These are phyloP conservation scores for Agriotes lineatus DNA, from an alignment of 2,888 invertebrate species.

Conservation along the genomic window DNA sequence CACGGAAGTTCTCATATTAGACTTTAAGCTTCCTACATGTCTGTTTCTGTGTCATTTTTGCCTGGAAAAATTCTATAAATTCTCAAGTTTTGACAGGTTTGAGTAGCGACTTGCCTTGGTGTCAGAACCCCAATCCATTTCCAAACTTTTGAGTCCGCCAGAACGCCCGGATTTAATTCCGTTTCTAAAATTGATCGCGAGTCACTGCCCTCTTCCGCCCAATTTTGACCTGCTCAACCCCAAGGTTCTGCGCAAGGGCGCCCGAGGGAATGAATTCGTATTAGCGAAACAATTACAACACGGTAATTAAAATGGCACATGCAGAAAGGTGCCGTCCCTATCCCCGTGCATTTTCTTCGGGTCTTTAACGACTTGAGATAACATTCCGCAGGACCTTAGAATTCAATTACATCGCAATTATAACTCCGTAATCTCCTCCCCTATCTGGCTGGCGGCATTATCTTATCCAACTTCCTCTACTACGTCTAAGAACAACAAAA, in stretches of 20 bases:
- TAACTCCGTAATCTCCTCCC: constrained; percentile 39
- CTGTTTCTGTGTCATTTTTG: not conserved
- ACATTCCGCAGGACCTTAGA: constrained; percentile 37
- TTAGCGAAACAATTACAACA: constrained; percentile 6
- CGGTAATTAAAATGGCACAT: constrained; percentile 29
- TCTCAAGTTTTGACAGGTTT: constrained; percentile 4
- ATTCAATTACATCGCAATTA: constrained; percentile 44
- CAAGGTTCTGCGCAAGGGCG: not conserved
- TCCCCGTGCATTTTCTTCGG: constrained; percentile 25
- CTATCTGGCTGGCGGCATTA: constrained; percentile 29
- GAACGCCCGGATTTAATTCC: constrained; percentile 8
- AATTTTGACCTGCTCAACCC: not conserved
- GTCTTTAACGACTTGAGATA: constrained; percentile 33
- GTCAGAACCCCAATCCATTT: constrained; percentile 7
- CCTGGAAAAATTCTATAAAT: constrained; percentile 6
- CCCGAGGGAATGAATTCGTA: not conserved
- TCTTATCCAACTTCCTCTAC: constrained; percentile 32
- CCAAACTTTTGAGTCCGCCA: not conserved
- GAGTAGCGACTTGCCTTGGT: not conserved
- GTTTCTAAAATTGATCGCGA: not conserved
- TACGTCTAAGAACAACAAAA: constrained; percentile 21
- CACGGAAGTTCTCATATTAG: too few species aligned
- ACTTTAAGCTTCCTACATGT: too few species aligned
- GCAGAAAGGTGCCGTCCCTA: constrained; percentile 12
- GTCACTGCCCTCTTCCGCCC: too few species aligned